Evolutionary conservation across 2,888 invertebrate genomes (phyloP), one percentile per base, ranked within the genome.

Genomic region (Macrosoma leucophasiata): DNA sequence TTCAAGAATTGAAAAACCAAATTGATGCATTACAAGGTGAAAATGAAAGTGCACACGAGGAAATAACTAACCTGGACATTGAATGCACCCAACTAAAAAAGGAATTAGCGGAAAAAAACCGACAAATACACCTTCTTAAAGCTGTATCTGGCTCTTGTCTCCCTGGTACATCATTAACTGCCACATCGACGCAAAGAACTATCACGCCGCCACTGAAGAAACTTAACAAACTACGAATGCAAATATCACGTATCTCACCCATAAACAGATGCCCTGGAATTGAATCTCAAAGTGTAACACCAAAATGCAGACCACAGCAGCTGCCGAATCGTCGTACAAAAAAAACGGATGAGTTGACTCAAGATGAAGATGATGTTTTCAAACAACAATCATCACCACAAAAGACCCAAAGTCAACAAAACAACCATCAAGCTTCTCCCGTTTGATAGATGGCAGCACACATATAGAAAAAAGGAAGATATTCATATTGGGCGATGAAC

Each of bases 371-470:
- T 21, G 21, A 11, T 21, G 2, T 21, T 21, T 21, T 11, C 10
- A 21, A 21, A 10, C n/a, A 21, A 21, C 21, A 9, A 9, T 21
- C 9, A 9, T 9, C 21, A 9, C 21, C 21, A 21, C 21, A 21
- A 21, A 5, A 5, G 11, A 5, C 2, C 11, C 21, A 21, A 9
- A 21, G n/a, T n/a, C n/a, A n/a, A n/a, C n/a, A n/a, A n/a, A n/a
- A n/a, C n/a, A n/a, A n/a, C n/a, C n/a, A n/a, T n/a, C n/a, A n/a
- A n/a, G n/a, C n/a, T n/a, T n/a, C n/a, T n/a, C n/a, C 21, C 21
- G 21, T 21, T 21, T 7, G 21, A 21, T 21, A 21, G 21, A 21
- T 21, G 21, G 21, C 21, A 21, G 21, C 21, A 21, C 21, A 21
- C 7, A 9, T 2, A 21, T 21, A 21, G 6, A 9, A 21, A 21